phyloP scores from a whole-genome alignment of 2,797 vertebrate species.

The Discoglossus pictus region DNA sequence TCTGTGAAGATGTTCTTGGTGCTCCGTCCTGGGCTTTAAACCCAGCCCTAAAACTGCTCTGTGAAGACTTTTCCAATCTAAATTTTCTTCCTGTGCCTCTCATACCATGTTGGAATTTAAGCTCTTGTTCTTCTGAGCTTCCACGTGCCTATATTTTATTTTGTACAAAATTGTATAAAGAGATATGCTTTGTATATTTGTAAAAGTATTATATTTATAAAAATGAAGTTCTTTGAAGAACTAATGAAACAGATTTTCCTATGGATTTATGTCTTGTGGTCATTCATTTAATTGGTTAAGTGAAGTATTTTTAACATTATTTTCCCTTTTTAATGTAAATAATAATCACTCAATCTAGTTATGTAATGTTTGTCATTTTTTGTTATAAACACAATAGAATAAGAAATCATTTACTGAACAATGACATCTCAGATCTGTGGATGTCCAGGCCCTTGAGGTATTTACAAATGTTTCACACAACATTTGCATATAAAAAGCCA shows the following conservation, averaged over 20 bases:
- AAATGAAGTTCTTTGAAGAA: conserved; percentile 45
- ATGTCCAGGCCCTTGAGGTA: too few relatives aligned
- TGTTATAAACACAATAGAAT: too few relatives aligned
- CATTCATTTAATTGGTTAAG: not conserved
- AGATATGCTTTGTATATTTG: conserved; percentile 49
- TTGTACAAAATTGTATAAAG: conserved; percentile 40
- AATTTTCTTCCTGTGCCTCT: conserved; percentile 20
- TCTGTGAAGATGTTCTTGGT: not conserved
- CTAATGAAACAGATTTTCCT: conserved; percentile 48
- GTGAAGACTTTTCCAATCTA: not conserved
- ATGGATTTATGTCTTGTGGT: conserved; percentile 38
- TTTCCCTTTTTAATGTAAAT: too few relatives aligned
- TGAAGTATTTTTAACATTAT: too few relatives aligned
- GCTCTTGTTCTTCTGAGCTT: conserved; percentile 8
- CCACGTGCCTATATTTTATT: conserved; percentile 29
- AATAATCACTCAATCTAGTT: too few relatives aligned
- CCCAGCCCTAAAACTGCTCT: not conserved
- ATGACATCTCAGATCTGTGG: too few relatives aligned
- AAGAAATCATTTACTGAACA: too few relatives aligned
- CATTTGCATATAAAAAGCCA: too few relatives aligned
- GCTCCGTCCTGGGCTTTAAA: not conserved
- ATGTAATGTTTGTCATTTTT: too few relatives aligned
- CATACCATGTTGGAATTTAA: conserved; percentile 35
- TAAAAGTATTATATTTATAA: conserved; percentile 49
- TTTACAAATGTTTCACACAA: too few relatives aligned